A percentile compares a stretch with the other conserved stretches of the same genome.
Evolutionary conservation across 2,888 invertebrate species (phyloP).

Genomic region (Acrobasis suavella): DNA sequence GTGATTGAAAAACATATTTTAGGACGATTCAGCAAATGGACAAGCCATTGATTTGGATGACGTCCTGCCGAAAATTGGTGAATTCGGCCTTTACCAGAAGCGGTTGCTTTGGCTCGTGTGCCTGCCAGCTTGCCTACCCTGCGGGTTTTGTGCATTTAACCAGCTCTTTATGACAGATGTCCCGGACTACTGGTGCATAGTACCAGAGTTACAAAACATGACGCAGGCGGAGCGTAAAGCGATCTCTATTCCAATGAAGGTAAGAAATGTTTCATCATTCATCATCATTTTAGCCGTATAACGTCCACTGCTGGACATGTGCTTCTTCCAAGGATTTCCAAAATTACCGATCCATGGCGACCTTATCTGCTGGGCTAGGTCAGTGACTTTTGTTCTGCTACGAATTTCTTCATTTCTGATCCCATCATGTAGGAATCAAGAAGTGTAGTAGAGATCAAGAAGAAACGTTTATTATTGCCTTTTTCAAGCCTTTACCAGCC

Average conservation of each 20-base stretch:
- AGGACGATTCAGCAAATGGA: constrained; percentile 64
- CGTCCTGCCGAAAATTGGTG: constrained; percentile 91
- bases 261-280: constrained; percentile 41
- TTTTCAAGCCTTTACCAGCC: too few species aligned
- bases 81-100: constrained; percentile 95
- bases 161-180: constrained; percentile 95
- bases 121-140: constrained; percentile 93
- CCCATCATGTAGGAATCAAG: too few species aligned
- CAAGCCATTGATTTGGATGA: constrained; percentile 91
- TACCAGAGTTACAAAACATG: constrained; percentile 86
- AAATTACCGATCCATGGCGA: too few species aligned
- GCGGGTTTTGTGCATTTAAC: constrained; percentile 96
- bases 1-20: constrained; percentile 31
- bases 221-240: constrained; percentile 82
- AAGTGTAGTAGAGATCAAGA: too few species aligned
- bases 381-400: too few species aligned
- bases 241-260: constrained; percentile 85
- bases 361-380: too few species aligned
- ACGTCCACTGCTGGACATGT: too few species aligned
- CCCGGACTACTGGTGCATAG: constrained; percentile 92
- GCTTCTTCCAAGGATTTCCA: too few species aligned
- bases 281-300: too few species aligned
- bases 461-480: too few species aligned
- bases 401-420: too few species aligned
- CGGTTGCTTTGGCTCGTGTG: constrained; percentile 92